phyloP scores from a whole-genome alignment of 2,113 vertebrate genomes.

The Stigmatopora argus region DNA sequence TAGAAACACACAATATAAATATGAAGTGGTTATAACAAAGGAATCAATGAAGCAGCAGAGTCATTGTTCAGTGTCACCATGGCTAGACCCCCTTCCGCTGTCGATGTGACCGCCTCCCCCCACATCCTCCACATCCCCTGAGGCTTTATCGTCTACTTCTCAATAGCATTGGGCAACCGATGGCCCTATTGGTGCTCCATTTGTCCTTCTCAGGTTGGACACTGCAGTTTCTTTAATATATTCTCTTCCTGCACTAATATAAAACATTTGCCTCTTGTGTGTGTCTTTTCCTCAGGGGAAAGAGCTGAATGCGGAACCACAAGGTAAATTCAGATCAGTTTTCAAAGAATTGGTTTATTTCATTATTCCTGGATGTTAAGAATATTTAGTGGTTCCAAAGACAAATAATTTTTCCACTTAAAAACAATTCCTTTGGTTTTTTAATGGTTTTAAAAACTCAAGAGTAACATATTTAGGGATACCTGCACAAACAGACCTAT shows the following conservation, averaged over 20 bases:
- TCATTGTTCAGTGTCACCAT: conserved; percentile 54
- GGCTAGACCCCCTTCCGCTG: conserved; percentile 37
- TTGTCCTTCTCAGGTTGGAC: conserved; percentile 40
- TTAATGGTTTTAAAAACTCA: not conserved
- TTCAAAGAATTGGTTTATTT: conserved; percentile 14
- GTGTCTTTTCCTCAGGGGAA: conserved; percentile 75
- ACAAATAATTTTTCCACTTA: not conserved
- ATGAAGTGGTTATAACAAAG: conserved; percentile 49
- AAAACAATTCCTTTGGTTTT: not conserved
- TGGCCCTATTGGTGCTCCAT: conserved; percentile 45
- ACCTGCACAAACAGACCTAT: not conserved
- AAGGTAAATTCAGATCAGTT: conserved; percentile 75
- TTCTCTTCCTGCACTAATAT: conserved; percentile 21
- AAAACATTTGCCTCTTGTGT: conserved; percentile 33
- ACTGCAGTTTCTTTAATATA: conserved; percentile 30
- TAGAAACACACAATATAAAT: not conserved
- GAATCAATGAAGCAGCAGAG: conserved; percentile 54
- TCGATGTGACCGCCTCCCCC: conserved; percentile 21
- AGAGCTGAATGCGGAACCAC: conserved; percentile 94
- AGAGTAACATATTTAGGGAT: not conserved
- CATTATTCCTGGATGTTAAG: not conserved
- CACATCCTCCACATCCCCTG: conserved; percentile 30
- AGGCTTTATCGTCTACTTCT: conserved; percentile 49
- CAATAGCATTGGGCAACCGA: conserved; percentile 51
- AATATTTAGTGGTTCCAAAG: not conserved